Base-by-base conservation (phyloP, 2,888 invertebrate genomes). In the Brachynemurus nebulosus region DNA sequence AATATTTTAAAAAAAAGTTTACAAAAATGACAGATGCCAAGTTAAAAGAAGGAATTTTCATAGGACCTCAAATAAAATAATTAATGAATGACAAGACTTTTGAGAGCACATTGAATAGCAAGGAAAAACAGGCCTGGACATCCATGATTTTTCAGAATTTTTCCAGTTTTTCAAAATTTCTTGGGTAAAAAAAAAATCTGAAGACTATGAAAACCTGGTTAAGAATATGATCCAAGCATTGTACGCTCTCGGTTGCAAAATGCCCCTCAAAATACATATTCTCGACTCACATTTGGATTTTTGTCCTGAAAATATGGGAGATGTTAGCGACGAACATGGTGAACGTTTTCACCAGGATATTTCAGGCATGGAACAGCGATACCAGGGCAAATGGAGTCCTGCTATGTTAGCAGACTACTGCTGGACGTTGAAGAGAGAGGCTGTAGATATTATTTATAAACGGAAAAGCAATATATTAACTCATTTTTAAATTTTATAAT, bases 341-440 rank as follows among this genome's bases (percentile, higher is more conserved):
- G 56, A 57, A 48, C 46, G 58, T 36, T 60, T 59, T 47, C 58
- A 60, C 45, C 59, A 59, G 49, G 57, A 61, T 45, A 55, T 59
- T 45, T 51, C 50, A 40, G 48, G 45, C 19, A 56, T 60, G 50
- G 59, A 62, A 50, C 53, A 52, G 34, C 52, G 55, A n/a, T 60
- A 61, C 48, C 58, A 59, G 50, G 57, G 57, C 42, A 52, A 52
- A 45, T 57, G 57, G 56, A 53, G 51, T 47, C 45, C 51, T 44
- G 51, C 44, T 47, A 59, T 59, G 57, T 51, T 58, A 48, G 57
- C 55, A 20, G 58, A 56, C 51, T 59, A 55, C 52, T 58, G 59
- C 47, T 60, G 55, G 57, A 53, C 45, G 42, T 16, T 45, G 12
- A 35, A 7, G 12, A 6, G 35, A 35, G 35, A 35, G 12, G 35